These are phyloP conservation scores for Lycocerus yunnanus DNA, from an alignment of 2,888 invertebrate genomes.

Conservation along the genomic window DNA sequence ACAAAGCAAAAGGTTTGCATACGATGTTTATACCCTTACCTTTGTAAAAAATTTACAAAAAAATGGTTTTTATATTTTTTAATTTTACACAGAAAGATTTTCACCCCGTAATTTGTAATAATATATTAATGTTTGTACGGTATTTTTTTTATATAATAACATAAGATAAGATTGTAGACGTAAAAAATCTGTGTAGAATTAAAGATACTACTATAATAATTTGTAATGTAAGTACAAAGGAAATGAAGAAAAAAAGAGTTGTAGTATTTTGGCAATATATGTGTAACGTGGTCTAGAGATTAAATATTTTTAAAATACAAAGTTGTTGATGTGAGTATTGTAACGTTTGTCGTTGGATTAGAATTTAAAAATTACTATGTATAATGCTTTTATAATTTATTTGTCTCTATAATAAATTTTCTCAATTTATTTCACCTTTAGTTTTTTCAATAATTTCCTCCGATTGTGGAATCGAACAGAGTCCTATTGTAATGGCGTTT, in stretches of 20 bases:
- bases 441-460: neutral
- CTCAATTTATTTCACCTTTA: conserved; percentile 15
- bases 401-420: conserved; percentile 33
- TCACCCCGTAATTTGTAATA: neutral
- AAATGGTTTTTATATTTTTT: conserved; percentile 16
- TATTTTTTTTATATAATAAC: neutral
- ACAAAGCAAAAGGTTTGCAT: conserved; percentile 16
- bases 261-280: conserved; percentile 43
- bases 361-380: conserved; percentile 38
- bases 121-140: neutral
- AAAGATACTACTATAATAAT: conserved; percentile 27
- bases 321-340: conserved; percentile 40
- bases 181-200: conserved; percentile 34
- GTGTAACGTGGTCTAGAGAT: conserved; percentile 39
- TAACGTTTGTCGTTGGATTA: conserved; percentile 39
- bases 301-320: conserved; percentile 41
- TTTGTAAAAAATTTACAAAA: conserved; percentile 10
- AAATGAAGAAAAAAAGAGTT: conserved; percentile 29
- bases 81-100: conserved; percentile 31
- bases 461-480: too few species aligned
- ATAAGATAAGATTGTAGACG: neutral
- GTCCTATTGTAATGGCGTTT: too few species aligned
- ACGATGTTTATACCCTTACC: conserved; percentile 21
- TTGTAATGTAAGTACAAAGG: conserved; percentile 38
- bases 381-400: conserved; percentile 42